Evolutionary conservation across 2,888 invertebrate genomes (phyloP).

Genomic region (Meganola albula): DNA sequence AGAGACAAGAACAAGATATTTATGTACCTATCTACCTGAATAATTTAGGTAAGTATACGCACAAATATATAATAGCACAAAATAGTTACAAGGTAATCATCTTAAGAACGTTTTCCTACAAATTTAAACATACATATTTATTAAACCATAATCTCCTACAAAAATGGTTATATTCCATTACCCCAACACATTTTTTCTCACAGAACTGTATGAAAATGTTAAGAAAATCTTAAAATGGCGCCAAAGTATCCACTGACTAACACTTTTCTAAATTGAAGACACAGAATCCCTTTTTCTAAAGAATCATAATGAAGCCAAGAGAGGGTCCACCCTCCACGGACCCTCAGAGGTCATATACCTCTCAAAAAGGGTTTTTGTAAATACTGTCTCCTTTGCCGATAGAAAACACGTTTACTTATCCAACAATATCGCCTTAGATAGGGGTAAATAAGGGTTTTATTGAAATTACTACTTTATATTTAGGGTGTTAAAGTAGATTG

Average conservation of each 20-base stretch:
- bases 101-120: no score
- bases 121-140: no score
- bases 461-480: conserved; percentile 35
- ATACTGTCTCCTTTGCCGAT: conserved; percentile 43
- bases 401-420: conserved; percentile 46
- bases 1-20: no score
- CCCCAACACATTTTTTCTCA: no score
- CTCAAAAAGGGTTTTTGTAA: conserved; percentile 38
- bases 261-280: conserved; percentile 23
- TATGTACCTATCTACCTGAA: no score
- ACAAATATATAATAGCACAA: no score
- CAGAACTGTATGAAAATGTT: no score
- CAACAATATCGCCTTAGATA: conserved; percentile 37
- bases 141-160: no score
- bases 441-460: conserved; percentile 35
- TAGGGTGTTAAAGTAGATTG: conserved; percentile 28
- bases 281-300: conserved; percentile 19
- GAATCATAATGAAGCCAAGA: conserved; percentile 11
- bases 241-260: conserved; percentile 1
- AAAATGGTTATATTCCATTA: no score
- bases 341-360: conserved; percentile 35
- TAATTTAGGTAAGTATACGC: no score
- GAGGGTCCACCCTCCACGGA: conserved; percentile 39
- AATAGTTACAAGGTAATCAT: no score
- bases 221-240: no score